A percentile compares a stretch with the other conserved stretches of the same genome.
These are phyloP conservation scores for Rhinella marina DNA, from an alignment of 2,797 vertebrate species.

Conservation along the genomic window DNA sequence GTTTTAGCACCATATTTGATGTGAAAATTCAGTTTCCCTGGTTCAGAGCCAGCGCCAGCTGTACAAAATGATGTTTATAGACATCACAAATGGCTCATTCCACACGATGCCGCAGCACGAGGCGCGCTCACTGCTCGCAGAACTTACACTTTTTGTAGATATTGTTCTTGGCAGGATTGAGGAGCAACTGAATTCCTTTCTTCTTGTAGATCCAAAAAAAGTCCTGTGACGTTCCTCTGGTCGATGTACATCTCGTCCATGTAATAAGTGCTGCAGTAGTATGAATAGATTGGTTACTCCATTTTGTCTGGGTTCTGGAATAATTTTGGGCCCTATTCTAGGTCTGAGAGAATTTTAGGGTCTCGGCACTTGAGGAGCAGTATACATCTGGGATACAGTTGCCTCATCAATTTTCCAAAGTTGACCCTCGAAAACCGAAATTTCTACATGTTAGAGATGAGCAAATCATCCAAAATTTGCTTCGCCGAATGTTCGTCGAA, in stretches of 20 bases:
- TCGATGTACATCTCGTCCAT: background rate
- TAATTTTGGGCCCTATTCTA: too few species aligned
- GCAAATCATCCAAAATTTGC: too few species aligned
- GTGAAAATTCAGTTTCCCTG: slow-evolving; percentile 47
- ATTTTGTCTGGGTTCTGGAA: too few species aligned
- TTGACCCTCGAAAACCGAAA: too few species aligned
- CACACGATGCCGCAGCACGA: background rate
- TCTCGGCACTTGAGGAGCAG: too few species aligned
- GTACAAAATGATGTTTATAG: slow-evolving; percentile 37
- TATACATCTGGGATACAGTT: too few species aligned
- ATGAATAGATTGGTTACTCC: background rate
- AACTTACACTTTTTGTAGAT: slow-evolving; percentile 1
- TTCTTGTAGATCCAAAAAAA: background rate
- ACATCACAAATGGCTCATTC: slow-evolving; percentile 10
- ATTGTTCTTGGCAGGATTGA: background rate
- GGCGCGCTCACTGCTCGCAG: background rate
- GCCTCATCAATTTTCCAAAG: too few species aligned
- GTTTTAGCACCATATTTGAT: slow-evolving; percentile 47
- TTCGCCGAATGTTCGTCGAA: too few species aligned
- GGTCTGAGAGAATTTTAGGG: too few species aligned
- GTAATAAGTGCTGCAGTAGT: too few species aligned
- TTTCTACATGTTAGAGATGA: too few species aligned
- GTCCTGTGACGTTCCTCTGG: background rate
- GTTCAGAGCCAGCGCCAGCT: slow-evolving; percentile 42
- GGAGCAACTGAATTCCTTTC: background rate